phyloP scores from a whole-genome alignment of 2,113 vertebrate species.

The Nycticorax nycticorax region DNA sequence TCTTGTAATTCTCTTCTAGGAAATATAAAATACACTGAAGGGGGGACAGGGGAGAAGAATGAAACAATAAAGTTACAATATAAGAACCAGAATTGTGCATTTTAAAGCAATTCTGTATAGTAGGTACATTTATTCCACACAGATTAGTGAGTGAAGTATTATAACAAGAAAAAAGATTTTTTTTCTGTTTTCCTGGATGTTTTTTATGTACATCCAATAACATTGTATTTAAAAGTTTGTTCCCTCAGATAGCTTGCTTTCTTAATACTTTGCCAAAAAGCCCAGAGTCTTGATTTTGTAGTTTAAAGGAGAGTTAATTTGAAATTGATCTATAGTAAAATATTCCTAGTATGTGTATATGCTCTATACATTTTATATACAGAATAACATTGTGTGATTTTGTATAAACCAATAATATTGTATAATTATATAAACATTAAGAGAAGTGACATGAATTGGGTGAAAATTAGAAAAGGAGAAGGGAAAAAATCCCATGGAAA shows the following conservation, averaged over 20 bases:
- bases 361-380: not conserved
- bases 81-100: not conserved
- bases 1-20: not conserved
- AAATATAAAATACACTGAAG: not conserved
- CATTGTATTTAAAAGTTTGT: not conserved
- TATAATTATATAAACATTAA: not conserved
- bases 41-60: not conserved
- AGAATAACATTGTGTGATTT: not conserved
- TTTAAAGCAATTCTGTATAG: not conserved
- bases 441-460: not conserved
- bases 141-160: not conserved
- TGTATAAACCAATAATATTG: not conserved
- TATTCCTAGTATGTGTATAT: not conserved
- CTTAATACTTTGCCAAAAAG: not conserved
- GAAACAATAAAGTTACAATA: not conserved
- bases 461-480: not conserved
- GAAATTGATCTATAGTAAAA: not conserved
- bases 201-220: not conserved
- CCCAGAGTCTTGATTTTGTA: not conserved
- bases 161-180: not conserved
- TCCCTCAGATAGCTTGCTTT: not conserved
- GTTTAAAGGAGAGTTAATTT: not conserved
- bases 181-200: not conserved
- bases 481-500: not conserved
- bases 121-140: not conserved